Evolutionary conservation across 2,113 vertebrate genomes (phyloP), one percentile per base, ranked within the genome.

Genomic region (Naja naja): DNA sequence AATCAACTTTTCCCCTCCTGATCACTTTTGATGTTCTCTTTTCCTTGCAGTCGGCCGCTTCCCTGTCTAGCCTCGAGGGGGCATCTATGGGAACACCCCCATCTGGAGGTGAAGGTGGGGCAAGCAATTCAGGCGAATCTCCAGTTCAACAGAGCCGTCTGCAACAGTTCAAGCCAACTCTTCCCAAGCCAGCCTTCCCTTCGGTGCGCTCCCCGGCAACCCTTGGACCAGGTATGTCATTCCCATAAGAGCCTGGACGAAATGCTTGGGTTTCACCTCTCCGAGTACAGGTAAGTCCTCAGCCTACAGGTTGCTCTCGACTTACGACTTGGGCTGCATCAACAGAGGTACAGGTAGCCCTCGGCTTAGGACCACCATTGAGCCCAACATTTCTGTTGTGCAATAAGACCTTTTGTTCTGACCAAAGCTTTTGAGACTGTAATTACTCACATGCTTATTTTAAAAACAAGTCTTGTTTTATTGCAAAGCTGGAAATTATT

Each of bases 101-200:
- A 0, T 95, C 52, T 0, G 0, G 94, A 2, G 93, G 94, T 0
- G 97, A 97, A 0, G 0, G 5, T 0, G 90, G 95, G 2, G 69
- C 92, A 1, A 89, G 94, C 88, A 96, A 97, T 23, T 34, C 96
- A 25, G 95, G 97, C 0, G 96, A 97, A 60, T 96, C 98, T 86
- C 92, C 95, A 6, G 94, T 97, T 2, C 93, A 88, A 16, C 94
- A 97, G n/a, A 97, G 97, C 93, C 98, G 98, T 87, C 90, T 96
- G 0, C 95, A 96, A 0, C 86, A 96, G 55, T 98, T 98, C 90
- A 98, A 98, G 52, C 90, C 98, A 0, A 91, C 98, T 0, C 94
- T 94, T 0, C 94, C 97, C 1, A 98, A 97, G 95, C 88, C 97
- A 0, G 95, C 97, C n/a, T 96, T 97, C 4, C 94, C 94, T 53